These are phyloP conservation scores for Rotaria sp. DNA, from an alignment of 2,888 invertebrate genomes.

Conservation along the genomic window DNA sequence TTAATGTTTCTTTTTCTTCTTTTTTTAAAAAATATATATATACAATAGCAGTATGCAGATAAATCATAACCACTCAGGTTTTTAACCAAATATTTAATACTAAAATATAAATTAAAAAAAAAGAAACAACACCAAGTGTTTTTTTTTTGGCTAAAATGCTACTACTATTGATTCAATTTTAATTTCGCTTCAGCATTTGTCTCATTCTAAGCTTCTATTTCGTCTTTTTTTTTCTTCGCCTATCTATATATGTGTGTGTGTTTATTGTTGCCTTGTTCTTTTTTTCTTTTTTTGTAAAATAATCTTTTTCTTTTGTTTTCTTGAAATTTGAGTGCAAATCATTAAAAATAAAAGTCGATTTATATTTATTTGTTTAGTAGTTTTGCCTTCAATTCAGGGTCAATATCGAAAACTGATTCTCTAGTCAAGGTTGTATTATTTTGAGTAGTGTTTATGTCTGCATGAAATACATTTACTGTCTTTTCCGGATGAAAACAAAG, in stretches of 20 bases:
- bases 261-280: background rate
- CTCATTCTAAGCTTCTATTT: background rate
- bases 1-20: background rate
- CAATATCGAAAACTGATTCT: background rate
- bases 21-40: too few species aligned
- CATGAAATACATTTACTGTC: background rate
- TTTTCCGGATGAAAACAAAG: background rate
- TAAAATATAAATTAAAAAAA: too few species aligned
- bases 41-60: background rate
- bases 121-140: background rate
- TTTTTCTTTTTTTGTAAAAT: background rate
- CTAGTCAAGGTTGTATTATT: background rate
- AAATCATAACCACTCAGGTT: background rate
- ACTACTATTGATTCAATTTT: background rate
- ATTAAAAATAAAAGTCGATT: constrained; percentile 14
- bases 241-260: background rate
- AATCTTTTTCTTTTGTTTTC: background rate
- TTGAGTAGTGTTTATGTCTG: background rate
- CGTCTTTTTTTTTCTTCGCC: background rate
- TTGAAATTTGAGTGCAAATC: constrained; percentile 22
- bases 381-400: background rate
- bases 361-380: background rate
- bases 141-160: background rate
- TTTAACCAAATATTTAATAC: background rate
- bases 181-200: background rate